phyloP scores from a whole-genome alignment of 2,113 vertebrate genomes.

The Thamnophis sirtalis region DNA sequence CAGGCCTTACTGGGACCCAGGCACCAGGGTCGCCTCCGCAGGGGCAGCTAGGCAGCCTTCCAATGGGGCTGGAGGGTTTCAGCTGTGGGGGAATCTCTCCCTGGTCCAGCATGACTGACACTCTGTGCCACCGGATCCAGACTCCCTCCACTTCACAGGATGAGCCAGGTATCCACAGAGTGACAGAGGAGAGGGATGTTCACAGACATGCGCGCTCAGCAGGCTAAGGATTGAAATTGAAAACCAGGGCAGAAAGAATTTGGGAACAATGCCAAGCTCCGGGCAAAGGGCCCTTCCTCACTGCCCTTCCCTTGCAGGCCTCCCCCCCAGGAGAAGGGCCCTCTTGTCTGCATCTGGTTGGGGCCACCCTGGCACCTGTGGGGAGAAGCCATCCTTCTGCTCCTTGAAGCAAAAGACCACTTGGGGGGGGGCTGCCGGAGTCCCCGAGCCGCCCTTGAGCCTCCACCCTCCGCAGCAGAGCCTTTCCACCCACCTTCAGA shows the following conservation, averaged over 20 bases:
- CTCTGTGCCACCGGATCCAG: neutral
- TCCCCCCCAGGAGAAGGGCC: neutral
- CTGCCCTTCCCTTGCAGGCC: neutral
- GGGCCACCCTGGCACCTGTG: too few relatives aligned
- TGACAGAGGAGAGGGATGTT: neutral
- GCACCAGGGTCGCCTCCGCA: neutral
- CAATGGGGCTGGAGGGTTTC: neutral
- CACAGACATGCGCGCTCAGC: too few relatives aligned
- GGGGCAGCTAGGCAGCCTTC: neutral
- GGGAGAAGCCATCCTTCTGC: neutral
- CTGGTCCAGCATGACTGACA: too few relatives aligned
- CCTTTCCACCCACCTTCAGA: too few relatives aligned
- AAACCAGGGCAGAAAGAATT: too few relatives aligned
- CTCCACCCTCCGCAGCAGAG: neutral
- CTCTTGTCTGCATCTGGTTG: too few relatives aligned
- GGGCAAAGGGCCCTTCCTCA: too few relatives aligned
- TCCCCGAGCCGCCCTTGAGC: neutral
- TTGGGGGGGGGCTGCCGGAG: too few relatives aligned
- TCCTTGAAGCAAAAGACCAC: neutral
- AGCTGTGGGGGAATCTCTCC: too few relatives aligned
- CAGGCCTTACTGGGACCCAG: neutral
- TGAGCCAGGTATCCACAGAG: neutral
- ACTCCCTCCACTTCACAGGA: neutral
- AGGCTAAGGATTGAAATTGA: too few relatives aligned
- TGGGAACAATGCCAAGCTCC: too few relatives aligned